Conservation (phyloP, 2,888 invertebrate species). For the Acanthopleura granulata region DNA sequence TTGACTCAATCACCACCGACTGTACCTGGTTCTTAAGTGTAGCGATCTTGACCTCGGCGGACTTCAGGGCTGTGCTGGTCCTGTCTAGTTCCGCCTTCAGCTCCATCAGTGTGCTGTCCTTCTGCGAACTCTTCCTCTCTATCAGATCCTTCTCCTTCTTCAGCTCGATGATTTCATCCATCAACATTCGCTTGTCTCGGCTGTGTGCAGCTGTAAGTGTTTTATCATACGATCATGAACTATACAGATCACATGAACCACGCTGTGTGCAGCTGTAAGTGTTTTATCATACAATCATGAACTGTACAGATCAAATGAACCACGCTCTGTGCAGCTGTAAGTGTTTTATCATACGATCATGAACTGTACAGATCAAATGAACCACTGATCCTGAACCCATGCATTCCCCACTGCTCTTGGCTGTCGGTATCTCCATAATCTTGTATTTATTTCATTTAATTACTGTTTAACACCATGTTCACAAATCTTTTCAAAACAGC, state of each 20-base stretch:
- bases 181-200: conserved; percentile 62
- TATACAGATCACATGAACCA: too few relatives aligned
- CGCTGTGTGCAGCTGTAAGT: conserved; percentile 44
- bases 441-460: too few relatives aligned
- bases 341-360: not conserved
- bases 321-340: conserved; percentile 46
- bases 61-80: conserved; percentile 53
- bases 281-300: not conserved
- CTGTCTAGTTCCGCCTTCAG: conserved; percentile 60
- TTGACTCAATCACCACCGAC: not conserved
- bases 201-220: conserved; percentile 43
- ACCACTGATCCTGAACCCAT: too few relatives aligned
- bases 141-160: conserved; percentile 62
- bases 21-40: conserved; percentile 62
- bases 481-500: too few relatives aligned
- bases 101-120: conserved; percentile 57
- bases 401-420: too few relatives aligned
- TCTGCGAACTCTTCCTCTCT: conserved; percentile 51
- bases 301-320: too few relatives aligned
- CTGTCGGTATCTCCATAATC: too few relatives aligned
- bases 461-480: too few relatives aligned
- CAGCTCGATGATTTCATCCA: conserved; percentile 63
- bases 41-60: conserved; percentile 60
- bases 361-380: too few relatives aligned
- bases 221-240: too few relatives aligned